Conservation (phyloP, 2,888 invertebrate species). For the Apomyelois bistriatella region DNA sequence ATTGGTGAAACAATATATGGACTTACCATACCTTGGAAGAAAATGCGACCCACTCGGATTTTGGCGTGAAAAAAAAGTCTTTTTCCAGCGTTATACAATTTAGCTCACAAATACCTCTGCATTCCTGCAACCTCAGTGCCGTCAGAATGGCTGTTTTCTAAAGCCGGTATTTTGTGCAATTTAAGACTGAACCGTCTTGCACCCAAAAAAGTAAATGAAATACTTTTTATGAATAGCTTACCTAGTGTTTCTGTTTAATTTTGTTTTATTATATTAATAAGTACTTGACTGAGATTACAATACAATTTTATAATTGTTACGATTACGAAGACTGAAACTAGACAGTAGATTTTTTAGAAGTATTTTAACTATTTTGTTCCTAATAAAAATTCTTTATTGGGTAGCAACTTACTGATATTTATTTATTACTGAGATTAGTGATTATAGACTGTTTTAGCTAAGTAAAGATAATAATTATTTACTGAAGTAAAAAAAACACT, state of each 20-base stretch:
- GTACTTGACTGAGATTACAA: not conserved
- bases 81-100: conserved; percentile 15
- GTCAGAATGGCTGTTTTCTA: conserved; percentile 24
- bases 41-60: conserved; percentile 18
- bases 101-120: conserved; percentile 23
- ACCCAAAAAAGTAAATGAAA: too few species aligned
- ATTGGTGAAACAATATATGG: too few species aligned
- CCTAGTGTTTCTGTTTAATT: not conserved
- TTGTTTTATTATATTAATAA: not conserved
- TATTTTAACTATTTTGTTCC: not conserved
- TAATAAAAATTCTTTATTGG: not conserved
- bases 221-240: too few species aligned
- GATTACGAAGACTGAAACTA: too few species aligned
- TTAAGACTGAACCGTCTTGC: conserved; percentile 16
- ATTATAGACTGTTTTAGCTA: too few species aligned
- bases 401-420: too few species aligned
- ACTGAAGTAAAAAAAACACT: too few species aligned
- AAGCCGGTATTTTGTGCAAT: conserved; percentile 23
- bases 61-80: conserved; percentile 17
- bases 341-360: not conserved
- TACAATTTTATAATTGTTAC: not conserved
- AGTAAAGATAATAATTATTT: too few species aligned
- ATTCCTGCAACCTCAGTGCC: conserved; percentile 23
- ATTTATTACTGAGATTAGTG: too few species aligned
- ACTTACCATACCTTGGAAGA: conserved; percentile 19